Conservation (phyloP, 2,113 vertebrate species). For the Grallaria varia region DNA sequence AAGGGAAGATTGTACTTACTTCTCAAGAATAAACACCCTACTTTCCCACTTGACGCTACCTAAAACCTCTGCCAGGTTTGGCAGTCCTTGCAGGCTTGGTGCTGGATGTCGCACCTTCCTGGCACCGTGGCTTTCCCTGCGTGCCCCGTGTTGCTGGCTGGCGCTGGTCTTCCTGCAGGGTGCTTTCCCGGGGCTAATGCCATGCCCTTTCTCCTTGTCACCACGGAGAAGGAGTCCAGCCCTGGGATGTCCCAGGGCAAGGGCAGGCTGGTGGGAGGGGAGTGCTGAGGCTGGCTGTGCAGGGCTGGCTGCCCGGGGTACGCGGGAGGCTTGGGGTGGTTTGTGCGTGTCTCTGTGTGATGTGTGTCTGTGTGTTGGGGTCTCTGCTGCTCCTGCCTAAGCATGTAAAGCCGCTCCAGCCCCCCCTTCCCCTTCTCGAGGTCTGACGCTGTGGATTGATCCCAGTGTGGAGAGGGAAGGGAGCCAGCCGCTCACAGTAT, state of each 20-base stretch:
- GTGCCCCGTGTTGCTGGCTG: rapidly evolving
- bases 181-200: rapidly evolving
- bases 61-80: neutral
- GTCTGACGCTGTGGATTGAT: neutral
- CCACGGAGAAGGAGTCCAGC: rapidly evolving
- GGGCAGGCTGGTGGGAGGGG: neutral
- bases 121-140: rapidly evolving
- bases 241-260: rapidly evolving
- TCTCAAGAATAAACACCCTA: neutral
- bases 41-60: neutral
- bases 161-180: neutral
- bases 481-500: neutral
- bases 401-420: rapidly evolving
- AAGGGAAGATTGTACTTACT: neutral
- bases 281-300: neutral
- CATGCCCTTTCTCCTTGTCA: neutral
- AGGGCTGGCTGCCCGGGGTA: neutral
- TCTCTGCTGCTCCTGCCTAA: rapidly evolving
- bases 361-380: rapidly evolving
- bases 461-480: neutral
- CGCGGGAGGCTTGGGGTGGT: rapidly evolving
- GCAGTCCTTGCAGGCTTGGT: rapidly evolving
- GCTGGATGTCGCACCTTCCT: neutral
- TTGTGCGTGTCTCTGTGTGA: rapidly evolving
- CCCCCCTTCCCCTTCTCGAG: neutral